Evolutionary conservation across 2,113 vertebrate species (phyloP).

Genomic region (Lepisosteus oculatus): DNA sequence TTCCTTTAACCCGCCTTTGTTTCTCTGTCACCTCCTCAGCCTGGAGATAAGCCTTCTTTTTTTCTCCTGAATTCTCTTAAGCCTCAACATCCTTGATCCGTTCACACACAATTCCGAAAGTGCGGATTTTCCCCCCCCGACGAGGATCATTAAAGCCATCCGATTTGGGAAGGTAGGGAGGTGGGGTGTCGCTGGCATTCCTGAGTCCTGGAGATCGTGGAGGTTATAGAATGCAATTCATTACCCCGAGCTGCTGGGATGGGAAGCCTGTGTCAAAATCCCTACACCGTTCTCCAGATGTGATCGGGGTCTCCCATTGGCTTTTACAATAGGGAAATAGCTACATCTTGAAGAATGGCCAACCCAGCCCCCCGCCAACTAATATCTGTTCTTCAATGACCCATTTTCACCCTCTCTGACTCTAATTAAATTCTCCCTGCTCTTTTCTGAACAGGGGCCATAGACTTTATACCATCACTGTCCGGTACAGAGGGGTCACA

Average conservation of each 20-base stretch:
- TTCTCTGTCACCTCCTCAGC: no score
- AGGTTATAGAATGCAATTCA: constrained; percentile 53
- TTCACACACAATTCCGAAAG: constrained; percentile 52
- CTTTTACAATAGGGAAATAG: constrained; percentile 12
- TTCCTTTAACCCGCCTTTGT: no score
- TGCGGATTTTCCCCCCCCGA: constrained; percentile 53
- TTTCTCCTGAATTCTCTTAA: constrained; percentile 36
- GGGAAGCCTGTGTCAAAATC: constrained; percentile 31
- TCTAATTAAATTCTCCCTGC: constrained; percentile 10
- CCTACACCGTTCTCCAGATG: constrained; percentile 19
- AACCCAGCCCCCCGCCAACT: no score
- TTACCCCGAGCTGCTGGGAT: constrained; percentile 39
- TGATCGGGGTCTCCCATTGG: constrained; percentile 16
- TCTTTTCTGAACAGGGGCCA: not conserved
- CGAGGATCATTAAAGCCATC: constrained; percentile 66
- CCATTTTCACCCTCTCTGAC: not conserved
- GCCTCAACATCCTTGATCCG: constrained; percentile 63
- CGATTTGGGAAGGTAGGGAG: constrained; percentile 37
- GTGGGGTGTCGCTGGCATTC: constrained; percentile 68
- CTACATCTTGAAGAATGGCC: not conserved
- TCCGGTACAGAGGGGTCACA: not conserved
- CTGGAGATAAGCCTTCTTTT: constrained; percentile 30
- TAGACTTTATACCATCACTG: not conserved
- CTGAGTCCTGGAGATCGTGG: constrained; percentile 68
- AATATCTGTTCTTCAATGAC: not conserved